A percentile compares a stretch with the other conserved stretches of the same genome.
Conservation (phyloP, 1,140 invertebrate species). For the Bacillus rossius region DNA sequence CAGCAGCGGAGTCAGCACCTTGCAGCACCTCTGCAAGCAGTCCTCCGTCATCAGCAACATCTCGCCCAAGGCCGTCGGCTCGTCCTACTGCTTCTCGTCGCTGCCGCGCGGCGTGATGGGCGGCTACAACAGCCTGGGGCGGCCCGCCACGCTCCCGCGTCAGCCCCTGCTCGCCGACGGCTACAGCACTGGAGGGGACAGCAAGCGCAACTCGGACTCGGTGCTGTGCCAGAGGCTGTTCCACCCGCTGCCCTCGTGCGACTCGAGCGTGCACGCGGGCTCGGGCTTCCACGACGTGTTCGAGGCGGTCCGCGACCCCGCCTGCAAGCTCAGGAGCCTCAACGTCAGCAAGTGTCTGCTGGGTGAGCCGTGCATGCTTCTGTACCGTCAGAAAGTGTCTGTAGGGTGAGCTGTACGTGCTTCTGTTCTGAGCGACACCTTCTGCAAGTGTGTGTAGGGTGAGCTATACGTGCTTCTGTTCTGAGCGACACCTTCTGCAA, state of each 20-base stretch:
- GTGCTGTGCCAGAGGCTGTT: constrained; percentile 46
- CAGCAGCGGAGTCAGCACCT: constrained; percentile 39
- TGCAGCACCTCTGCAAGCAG: constrained; percentile 24
- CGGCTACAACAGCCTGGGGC: constrained; percentile 37
- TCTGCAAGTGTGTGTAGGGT: no score
- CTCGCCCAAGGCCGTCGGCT: constrained; percentile 25
- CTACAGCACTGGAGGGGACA: constrained; percentile 36
- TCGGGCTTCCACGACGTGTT: constrained; percentile 46
- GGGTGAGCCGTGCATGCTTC: not conserved
- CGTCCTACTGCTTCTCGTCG: constrained; percentile 39
- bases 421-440: no score
- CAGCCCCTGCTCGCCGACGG: constrained; percentile 34
- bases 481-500: no score
- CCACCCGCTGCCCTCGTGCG: constrained; percentile 46
- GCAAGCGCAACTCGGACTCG: constrained; percentile 48
- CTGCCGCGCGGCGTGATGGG: constrained; percentile 41
- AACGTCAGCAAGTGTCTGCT: constrained; percentile 43
- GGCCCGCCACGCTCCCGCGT: constrained; percentile 44
- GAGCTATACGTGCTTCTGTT: no score
- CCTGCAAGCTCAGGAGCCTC: constrained; percentile 45
- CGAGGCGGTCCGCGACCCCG: constrained; percentile 42
- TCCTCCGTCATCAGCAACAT: constrained; percentile 31
- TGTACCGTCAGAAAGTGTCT: no score
- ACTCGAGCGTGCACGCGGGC: constrained; percentile 41
- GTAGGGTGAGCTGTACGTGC: no score